A percentile compares a stretch with the other conserved stretches of the same genome.
phyloP scores from a whole-genome alignment of 2,888 invertebrate genomes.

The Troides oblongomaculatus region DNA sequence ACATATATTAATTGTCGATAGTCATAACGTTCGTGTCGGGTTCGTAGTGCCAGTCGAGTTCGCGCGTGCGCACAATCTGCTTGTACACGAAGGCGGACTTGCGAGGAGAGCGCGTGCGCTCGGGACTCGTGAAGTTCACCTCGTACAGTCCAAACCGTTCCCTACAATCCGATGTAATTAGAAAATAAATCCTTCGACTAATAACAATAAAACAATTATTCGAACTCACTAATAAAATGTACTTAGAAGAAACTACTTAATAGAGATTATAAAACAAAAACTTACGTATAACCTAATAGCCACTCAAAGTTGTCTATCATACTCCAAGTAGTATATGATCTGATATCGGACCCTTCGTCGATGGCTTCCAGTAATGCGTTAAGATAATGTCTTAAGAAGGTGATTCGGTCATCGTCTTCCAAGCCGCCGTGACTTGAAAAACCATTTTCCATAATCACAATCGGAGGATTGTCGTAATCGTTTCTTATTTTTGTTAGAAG shows the following conservation, averaged over 20 bases:
- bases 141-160: conserved; percentile 27
- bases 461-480: conserved; percentile 71
- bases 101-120: conserved; percentile 78
- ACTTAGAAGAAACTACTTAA: not conserved
- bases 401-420: conserved; percentile 67
- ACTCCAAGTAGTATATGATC: conserved; percentile 82
- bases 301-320: conserved; percentile 84
- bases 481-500: conserved; percentile 68
- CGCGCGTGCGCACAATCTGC: conserved; percentile 55
- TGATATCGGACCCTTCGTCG: conserved; percentile 66
- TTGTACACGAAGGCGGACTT: conserved; percentile 72
- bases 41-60: conserved; percentile 34
- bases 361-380: conserved; percentile 63
- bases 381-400: conserved; percentile 64
- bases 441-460: conserved; percentile 83
- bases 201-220: no score
- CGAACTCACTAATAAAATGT: no score
- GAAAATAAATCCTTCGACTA: no score
- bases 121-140: conserved; percentile 44
- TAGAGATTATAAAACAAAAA: conserved; percentile 25
- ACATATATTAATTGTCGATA: conserved; percentile 28
- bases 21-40: conserved; percentile 32
- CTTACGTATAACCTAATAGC: conserved; percentile 78
- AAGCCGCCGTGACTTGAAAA: conserved; percentile 61
- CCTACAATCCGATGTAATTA: not conserved